Base-by-base conservation (phyloP, 2,888 invertebrate species). In the Cylloceria caligata region DNA sequence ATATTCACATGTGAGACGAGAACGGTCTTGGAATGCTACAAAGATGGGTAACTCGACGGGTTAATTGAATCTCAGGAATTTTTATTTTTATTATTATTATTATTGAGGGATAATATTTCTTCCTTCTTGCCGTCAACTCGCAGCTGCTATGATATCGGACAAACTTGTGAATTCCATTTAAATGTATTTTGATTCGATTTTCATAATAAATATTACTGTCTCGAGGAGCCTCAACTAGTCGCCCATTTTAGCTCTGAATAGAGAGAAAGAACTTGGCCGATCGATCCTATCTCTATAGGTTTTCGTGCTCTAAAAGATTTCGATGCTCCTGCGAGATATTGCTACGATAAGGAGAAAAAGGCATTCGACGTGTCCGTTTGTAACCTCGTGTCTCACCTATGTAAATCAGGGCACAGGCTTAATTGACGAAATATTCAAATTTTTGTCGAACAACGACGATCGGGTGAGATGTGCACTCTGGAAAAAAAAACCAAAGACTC, bases 371-470 rank as follows among this genome's bases (percentile, higher is more conserved):
- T 64, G 62, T 34, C 84, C 85, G 87, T 85, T 86, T 72, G 80
- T 89, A 88, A 90, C 90, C 89, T 85, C 83, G 83, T 64, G 71
- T 74, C 84, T 90, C 88, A 89, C 89, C 89, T 91, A 91, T 91
- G 91, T 86, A 89, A 91, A 91, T 83, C 86, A 87, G 84, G 19
- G 39, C 49, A 52, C 80, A 80, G 86, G 82, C 84, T 91, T 91
- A 91, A 91, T 91, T 90, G 91, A 88, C 87, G 86, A 90, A 91
- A 90, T 90, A 91, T 91, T 91, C 86, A 91, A 91, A 91, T 90
- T 47, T 62, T 74, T 36, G n/a, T 36, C 74, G 73, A 74, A 72
- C 9, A 67, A 60, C 49, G 19, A 73, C 36, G 72, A 71, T 47
- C 60, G 39, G 11, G 34, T 21, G 72, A 52, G 36, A n/a, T 55